A percentile compares a stretch with the other conserved stretches of the same genome.
Evolutionary conservation across 2,888 invertebrate genomes (phyloP).

Genomic region (Lochmaea crataegi): DNA sequence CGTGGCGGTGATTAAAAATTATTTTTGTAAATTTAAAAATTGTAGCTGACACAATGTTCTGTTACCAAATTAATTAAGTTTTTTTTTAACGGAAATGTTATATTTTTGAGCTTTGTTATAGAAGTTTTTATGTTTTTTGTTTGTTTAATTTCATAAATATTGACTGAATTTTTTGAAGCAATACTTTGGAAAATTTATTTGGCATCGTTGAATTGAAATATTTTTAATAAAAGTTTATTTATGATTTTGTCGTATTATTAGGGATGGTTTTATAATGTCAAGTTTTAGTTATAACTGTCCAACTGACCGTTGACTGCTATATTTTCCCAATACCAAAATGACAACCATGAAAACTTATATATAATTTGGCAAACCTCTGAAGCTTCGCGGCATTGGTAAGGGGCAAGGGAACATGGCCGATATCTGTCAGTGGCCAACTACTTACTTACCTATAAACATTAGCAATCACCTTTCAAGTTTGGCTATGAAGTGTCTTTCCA

Average conservation of each 20-base stretch:
- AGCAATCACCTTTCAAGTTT: too few species aligned
- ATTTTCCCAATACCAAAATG: too few species aligned
- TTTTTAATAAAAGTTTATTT: conserved; percentile 10
- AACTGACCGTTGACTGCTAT: too few species aligned
- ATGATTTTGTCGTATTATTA: background rate
- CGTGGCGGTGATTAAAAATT: background rate
- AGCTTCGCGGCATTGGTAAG: too few species aligned
- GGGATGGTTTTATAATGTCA: too few species aligned
- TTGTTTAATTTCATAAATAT: background rate
- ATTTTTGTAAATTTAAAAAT: conserved; percentile 1
- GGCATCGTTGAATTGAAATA: background rate
- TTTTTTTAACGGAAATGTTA: background rate
- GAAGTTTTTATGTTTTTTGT: conserved; percentile 14
- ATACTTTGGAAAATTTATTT: background rate
- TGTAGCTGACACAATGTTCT: background rate
- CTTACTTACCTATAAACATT: too few species aligned
- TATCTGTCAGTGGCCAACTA: too few species aligned
- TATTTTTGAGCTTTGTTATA: conserved; percentile 19
- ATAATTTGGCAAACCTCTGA: too few species aligned
- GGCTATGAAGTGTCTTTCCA: too few species aligned
- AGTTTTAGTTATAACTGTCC: too few species aligned
- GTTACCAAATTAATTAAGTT: background rate
- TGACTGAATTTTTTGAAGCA: background rate
- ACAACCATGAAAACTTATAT: too few species aligned
- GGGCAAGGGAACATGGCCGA: too few species aligned